phyloP scores from a whole-genome alignment of 2,113 vertebrate species.

The Platycercus adscitus region DNA sequence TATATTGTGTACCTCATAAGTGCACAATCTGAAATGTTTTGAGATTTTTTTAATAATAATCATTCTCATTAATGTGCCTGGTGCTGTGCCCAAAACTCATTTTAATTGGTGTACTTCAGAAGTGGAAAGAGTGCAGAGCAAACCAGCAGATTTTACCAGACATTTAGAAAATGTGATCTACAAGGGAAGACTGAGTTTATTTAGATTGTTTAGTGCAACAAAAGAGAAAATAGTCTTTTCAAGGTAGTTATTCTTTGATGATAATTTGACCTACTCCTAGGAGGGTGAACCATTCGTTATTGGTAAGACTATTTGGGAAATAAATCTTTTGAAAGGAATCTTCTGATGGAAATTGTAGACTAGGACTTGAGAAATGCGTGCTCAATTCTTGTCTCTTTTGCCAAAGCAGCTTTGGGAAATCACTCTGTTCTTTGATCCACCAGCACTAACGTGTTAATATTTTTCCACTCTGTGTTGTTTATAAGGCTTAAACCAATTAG shows the following conservation, averaged over 20 bases:
- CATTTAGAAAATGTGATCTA: constrained; percentile 23
- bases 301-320: neutral
- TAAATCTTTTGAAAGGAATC: neutral
- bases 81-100: constrained; percentile 43
- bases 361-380: neutral
- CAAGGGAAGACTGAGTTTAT: neutral
- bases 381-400: neutral
- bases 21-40: constrained; percentile 16
- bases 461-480: constrained; percentile 45
- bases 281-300: neutral
- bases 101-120: constrained; percentile 57
- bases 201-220: neutral
- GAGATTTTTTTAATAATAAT: constrained; percentile 8
- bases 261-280: neutral
- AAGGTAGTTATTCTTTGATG: neutral
- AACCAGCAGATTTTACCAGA: constrained; percentile 38
- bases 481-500: constrained; percentile 48
- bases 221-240: constrained; percentile 9
- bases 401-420: neutral
- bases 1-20: neutral
- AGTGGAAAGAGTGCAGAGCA: constrained; percentile 38
- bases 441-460: constrained; percentile 42
- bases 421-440: neutral
- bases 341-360: neutral
- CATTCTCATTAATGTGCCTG: constrained; percentile 37